Percentiles rank a stretch among this genome's conserved stretches.
Evolutionary conservation across 1,140 invertebrate genomes (phyloP).

Genomic region (Formica exsecta): DNA sequence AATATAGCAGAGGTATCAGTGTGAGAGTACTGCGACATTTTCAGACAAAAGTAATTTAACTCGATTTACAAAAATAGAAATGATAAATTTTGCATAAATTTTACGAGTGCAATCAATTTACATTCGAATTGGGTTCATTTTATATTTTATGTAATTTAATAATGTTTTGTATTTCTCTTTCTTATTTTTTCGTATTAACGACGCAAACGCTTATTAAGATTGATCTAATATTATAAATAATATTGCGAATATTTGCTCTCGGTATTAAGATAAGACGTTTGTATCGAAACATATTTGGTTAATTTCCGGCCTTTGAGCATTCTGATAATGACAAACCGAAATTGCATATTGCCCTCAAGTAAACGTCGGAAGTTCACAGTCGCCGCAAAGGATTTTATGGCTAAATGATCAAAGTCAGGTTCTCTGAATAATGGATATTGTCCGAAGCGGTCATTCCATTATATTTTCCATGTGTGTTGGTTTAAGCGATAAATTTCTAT

Average conservation of each 20-base stretch:
- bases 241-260: constrained; percentile 18
- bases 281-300: no score
- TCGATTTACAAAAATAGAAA: background rate
- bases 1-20: no score
- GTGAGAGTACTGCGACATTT: background rate
- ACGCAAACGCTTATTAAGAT: background rate
- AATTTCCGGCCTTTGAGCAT: background rate
- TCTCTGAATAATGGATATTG: constrained; percentile 49
- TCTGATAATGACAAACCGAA: background rate
- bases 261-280: background rate
- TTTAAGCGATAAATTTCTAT: constrained; percentile 15
- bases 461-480: constrained; percentile 5
- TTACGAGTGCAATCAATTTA: background rate
- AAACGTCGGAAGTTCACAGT: constrained; percentile 28
- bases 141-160: background rate
- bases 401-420: constrained; percentile 27
- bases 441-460: constrained; percentile 29
- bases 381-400: background rate
- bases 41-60: background rate
- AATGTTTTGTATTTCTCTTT: background rate
- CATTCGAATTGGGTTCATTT: background rate
- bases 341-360: constrained; percentile 30
- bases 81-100: background rate
- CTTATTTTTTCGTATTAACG: background rate
- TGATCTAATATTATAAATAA: background rate